Evolutionary conservation across 35 echinoderm and acorn worm genomes (phyloP).

Genomic region (Lytechinus variegatus): DNA sequence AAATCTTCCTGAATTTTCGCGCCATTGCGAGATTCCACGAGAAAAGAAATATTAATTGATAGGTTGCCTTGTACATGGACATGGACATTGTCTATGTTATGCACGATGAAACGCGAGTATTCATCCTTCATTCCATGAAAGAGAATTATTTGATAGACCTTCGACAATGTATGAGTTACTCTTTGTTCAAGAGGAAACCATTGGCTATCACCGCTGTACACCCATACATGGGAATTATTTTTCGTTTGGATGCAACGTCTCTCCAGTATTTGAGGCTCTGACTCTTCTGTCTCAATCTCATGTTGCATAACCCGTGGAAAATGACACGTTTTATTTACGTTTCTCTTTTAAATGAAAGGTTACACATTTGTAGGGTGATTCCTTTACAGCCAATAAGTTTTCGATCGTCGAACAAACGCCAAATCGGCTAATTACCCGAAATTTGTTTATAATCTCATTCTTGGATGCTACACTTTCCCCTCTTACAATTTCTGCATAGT

Average conservation of each 20-base stretch:
- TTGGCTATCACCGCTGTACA: not conserved
- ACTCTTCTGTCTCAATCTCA: not conserved
- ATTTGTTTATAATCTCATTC: not conserved
- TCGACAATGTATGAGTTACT: not conserved
- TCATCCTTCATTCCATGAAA: not conserved
- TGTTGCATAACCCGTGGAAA: not conserved
- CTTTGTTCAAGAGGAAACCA: not conserved
- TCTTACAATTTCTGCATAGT: not conserved
- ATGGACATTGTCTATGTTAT: not conserved
- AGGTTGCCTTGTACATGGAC: not conserved
- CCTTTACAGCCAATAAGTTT: not conserved
- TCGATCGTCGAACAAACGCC: not conserved
- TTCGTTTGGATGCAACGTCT: not conserved
- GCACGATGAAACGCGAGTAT: not conserved
- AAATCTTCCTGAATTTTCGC: too few relatives aligned
- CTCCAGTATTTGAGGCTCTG: not conserved
- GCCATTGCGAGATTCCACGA: not conserved
- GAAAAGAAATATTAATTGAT: not conserved
- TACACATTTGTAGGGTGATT: not conserved
- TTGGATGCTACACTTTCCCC: not conserved
- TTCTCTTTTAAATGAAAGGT: not conserved
- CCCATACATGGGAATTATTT: not conserved
- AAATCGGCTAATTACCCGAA: not conserved
- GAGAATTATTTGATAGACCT: not conserved
- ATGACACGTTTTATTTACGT: not conserved